A percentile compares a stretch with the other conserved stretches of the same genome.
These are phyloP conservation scores for Polydrusus pterygomalis DNA, from an alignment of 2,888 invertebrate species.

Conservation along the genomic window DNA sequence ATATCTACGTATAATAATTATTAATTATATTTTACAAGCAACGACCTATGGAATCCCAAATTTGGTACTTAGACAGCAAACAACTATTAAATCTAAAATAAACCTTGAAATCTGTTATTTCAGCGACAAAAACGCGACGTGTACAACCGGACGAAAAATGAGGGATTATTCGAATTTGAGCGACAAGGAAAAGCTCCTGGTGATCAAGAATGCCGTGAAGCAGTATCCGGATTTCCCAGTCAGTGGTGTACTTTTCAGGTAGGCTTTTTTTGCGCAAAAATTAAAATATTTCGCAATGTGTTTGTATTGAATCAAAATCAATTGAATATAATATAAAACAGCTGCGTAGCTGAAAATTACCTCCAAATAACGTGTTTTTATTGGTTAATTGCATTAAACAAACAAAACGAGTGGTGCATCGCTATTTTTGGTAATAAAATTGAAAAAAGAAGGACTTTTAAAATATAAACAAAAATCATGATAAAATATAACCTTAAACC, in stretches of 20 bases:
- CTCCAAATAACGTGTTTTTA: not conserved
- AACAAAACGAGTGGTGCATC: not conserved
- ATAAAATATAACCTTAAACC: not conserved
- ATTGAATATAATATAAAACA: not conserved
- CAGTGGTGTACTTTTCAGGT: constrained; percentile 90
- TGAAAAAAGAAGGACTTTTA: not conserved
- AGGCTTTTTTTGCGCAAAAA: constrained; percentile 64
- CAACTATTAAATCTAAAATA: not conserved
- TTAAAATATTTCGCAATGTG: not conserved
- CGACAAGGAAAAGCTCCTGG: constrained; percentile 73
- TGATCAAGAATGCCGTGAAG: constrained; percentile 79
- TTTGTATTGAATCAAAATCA: not conserved
- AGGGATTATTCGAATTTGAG: constrained; percentile 23
- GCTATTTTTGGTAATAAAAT: not conserved
- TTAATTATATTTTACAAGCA: not conserved
- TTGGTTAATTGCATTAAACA: not conserved
- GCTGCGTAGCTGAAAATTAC: not conserved
- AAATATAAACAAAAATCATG: not conserved
- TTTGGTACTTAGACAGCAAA: not conserved
- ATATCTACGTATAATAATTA: constrained; percentile 1
- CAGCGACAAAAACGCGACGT: not conserved
- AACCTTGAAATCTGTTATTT: not conserved
- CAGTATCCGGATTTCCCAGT: constrained; percentile 90
- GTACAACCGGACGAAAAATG: not conserved
- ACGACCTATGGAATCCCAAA: not conserved